phyloP scores from a whole-genome alignment of 2,113 vertebrate genomes.

The Elgaria multicarinata region DNA sequence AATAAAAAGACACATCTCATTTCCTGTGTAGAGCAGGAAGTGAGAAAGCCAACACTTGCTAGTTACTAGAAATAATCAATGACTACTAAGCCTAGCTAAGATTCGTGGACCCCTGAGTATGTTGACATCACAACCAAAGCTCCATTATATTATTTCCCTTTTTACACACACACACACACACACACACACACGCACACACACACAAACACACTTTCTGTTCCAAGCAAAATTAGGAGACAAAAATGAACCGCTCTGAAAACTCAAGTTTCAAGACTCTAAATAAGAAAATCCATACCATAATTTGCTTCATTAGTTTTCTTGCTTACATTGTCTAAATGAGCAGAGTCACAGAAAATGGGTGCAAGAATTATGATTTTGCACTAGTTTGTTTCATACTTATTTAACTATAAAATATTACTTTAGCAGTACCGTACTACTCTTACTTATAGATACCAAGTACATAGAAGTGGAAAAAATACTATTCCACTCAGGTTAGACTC shows the following conservation, averaged over 20 bases:
- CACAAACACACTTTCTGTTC: no score
- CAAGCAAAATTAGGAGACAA: not conserved
- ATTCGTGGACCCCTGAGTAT: not conserved
- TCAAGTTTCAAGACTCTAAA: not conserved
- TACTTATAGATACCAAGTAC: not conserved
- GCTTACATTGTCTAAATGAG: not conserved
- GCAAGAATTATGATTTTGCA: not conserved
- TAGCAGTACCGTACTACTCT: not conserved
- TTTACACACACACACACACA: not conserved
- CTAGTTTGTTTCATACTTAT: not conserved
- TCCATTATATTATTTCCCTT: no score
- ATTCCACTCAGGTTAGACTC: not conserved
- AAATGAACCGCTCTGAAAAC: not conserved
- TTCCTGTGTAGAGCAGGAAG: not conserved
- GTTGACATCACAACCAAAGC: not conserved
- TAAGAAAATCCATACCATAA: not conserved
- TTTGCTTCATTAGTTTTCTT: not conserved
- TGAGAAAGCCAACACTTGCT: not conserved
- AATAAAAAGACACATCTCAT: not conserved
- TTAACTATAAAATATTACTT: not conserved
- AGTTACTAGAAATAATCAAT: not conserved
- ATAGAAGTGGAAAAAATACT: not conserved
- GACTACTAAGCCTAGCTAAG: not conserved
- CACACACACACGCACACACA: no score
- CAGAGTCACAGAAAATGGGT: not conserved